phyloP scores from a whole-genome alignment of 2,888 invertebrate genomes.

The Aphrophora alni region DNA sequence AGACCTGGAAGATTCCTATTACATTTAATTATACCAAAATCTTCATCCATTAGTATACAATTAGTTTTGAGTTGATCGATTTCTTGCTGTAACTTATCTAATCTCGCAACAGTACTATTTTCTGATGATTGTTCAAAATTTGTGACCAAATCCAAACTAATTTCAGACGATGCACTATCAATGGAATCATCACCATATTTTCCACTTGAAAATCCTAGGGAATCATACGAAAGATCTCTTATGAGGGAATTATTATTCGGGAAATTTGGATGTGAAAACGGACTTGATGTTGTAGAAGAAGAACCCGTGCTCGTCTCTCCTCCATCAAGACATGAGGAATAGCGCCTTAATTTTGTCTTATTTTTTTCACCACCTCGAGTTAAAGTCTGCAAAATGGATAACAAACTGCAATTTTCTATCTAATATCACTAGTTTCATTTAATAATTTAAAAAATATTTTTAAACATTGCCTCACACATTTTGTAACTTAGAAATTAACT shows the following conservation, averaged over 20 bases:
- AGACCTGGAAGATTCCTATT: conserved; percentile 52
- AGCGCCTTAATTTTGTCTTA: not conserved
- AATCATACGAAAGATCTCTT: conserved; percentile 48
- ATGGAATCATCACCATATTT: conserved; percentile 50
- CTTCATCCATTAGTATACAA: conserved; percentile 52
- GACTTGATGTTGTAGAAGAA: conserved; percentile 27
- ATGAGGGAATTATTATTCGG: conserved; percentile 29
- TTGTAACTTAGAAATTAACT: too few relatives aligned
- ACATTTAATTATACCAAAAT: conserved; percentile 52
- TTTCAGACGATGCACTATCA: conserved; percentile 53
- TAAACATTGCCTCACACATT: too few relatives aligned
- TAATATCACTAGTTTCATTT: too few relatives aligned
- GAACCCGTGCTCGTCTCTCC: conserved; percentile 25
- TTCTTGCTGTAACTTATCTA: conserved; percentile 52
- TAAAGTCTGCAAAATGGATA: not conserved
- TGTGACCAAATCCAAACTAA: conserved; percentile 50
- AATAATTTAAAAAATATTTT: too few relatives aligned
- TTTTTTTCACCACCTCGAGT: not conserved
- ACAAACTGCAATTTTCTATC: not conserved
- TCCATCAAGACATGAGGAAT: not conserved
- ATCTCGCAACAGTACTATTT: conserved; percentile 47
- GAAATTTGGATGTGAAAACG: conserved; percentile 48
- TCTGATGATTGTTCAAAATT: conserved; percentile 46
- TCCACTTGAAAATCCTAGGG: conserved; percentile 44
- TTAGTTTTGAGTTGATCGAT: conserved; percentile 53